Base-by-base conservation (phyloP, 37 sponge, comb jelly and placozoan species). In the Chondrilla cf. caribensis region DNA sequence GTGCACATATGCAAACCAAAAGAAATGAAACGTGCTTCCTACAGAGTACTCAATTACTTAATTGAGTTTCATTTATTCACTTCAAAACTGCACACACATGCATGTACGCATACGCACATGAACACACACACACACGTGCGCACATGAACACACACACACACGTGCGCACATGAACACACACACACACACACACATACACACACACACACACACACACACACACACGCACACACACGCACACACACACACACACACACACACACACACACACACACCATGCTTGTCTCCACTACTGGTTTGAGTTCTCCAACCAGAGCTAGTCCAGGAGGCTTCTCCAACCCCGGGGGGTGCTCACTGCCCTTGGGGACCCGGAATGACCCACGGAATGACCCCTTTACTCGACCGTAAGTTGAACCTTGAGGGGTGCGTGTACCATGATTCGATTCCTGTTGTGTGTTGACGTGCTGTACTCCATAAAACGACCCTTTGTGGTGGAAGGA, bases 351-450 rank as follows among this genome's bases (percentile, higher is more conserved):
- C 47, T 73, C 76, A n/a, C 41, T 42, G 41, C 43, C 41, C 65
- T 89, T 93, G 51, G 91, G 86, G 28, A 90, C 91, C 59, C 95
- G 58, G 84, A 94, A 94, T 3, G 95, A 94, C 0, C 91, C 92
- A 36, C 81, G 57, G 36, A 89, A 58, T 0, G 89, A 89, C 0
- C 90, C 90, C 44, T 84, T 29, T 24, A 81, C 38, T 1, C 87
- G 79, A 4, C 68, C 68, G 35, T 67, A 67, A 2, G 24, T 21
- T 3, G 76, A 73, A 25, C 76, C 41, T 42, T 39, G 41, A 40
- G 76, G 41, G 17, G 76, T 43, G 38, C 76, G 29, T 18, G 41
- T n/a, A 1, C 41, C 76, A 2, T 73, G 36, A n/a, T 18, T n/a
- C 1, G 76, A 73, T 1, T 22, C 41, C 76, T 73, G 76, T 11